A percentile compares a stretch with the other conserved stretches of the same genome.
These are phyloP conservation scores for Plagodis pulveraria DNA, from an alignment of 2,888 invertebrate genomes.

Conservation along the genomic window DNA sequence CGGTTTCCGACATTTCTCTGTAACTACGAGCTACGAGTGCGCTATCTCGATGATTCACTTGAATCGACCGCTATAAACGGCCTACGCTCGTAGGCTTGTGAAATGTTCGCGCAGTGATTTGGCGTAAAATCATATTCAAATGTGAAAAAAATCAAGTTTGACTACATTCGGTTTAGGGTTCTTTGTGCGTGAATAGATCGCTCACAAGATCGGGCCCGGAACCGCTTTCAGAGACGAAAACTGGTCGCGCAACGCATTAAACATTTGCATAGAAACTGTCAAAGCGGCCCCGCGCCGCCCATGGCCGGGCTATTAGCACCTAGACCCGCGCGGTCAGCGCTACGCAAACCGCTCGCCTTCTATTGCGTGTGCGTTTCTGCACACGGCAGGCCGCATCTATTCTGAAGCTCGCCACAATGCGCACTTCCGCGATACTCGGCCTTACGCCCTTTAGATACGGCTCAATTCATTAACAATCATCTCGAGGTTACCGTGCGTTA, in stretches of 20 bases:
- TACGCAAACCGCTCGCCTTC: constrained; percentile 46
- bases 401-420: constrained; percentile 30
- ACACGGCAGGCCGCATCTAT: constrained; percentile 42
- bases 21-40: constrained; percentile 34
- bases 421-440: constrained; percentile 42
- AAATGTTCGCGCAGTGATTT: constrained; percentile 35
- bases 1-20: constrained; percentile 45
- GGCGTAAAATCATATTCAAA: constrained; percentile 39
- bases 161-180: constrained; percentile 56
- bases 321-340: constrained; percentile 48
- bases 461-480: constrained; percentile 21
- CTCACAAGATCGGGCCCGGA: constrained; percentile 74
- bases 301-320: constrained; percentile 73
- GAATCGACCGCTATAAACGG: constrained; percentile 30
- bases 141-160: constrained; percentile 61
- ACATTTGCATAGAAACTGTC: constrained; percentile 85
- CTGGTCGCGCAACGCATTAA: constrained; percentile 78
- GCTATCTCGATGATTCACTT: constrained; percentile 54
- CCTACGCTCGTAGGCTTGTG: constrained; percentile 28
- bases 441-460: constrained; percentile 41
- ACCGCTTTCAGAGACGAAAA: constrained; percentile 73
- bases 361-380: constrained; percentile 55
- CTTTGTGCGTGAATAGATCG: constrained; percentile 71
- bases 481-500: constrained; percentile 31
- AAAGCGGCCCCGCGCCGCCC: constrained; percentile 69